Conservation (phyloP, 2,888 invertebrate genomes). For the Phaedon cochleariae region DNA sequence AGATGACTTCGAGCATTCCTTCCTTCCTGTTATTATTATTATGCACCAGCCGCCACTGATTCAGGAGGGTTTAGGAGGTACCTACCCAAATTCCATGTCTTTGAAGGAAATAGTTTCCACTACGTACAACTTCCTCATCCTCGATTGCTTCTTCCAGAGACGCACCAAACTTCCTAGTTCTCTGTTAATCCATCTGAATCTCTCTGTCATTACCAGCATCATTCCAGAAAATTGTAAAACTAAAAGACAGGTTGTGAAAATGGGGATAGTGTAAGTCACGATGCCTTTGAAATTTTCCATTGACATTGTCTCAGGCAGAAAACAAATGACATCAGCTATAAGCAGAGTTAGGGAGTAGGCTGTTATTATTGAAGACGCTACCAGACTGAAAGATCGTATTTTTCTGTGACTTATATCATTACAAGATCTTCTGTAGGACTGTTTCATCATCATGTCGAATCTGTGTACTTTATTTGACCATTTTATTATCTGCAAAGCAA, state of each 20-base stretch:
- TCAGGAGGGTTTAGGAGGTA: too few species aligned
- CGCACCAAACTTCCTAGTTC: not conserved
- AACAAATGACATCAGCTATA: not conserved
- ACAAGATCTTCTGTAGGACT: not conserved
- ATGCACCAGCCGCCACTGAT: too few species aligned
- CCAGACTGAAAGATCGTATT: not conserved
- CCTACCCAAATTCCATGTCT: too few species aligned
- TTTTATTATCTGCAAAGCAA: not conserved
- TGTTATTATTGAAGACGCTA: not conserved
- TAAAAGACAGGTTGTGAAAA: not conserved
- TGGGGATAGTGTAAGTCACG: not conserved
- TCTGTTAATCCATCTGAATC: not conserved
- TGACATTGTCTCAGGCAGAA: not conserved
- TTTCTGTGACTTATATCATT: not conserved
- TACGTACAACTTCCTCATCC: not conserved
- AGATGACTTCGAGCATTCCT: too few species aligned
- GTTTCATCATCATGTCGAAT: not conserved
- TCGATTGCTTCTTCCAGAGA: not conserved
- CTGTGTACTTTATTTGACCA: not conserved
- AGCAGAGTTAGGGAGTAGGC: not conserved
- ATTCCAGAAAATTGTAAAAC: not conserved
- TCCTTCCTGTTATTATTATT: too few species aligned
- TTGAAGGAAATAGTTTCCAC: not conserved
- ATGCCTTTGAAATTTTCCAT: not conserved
- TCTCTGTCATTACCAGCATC: not conserved